phyloP scores from a whole-genome alignment of 2,797 vertebrate species.

The Orientallactaga sibirica region DNA sequence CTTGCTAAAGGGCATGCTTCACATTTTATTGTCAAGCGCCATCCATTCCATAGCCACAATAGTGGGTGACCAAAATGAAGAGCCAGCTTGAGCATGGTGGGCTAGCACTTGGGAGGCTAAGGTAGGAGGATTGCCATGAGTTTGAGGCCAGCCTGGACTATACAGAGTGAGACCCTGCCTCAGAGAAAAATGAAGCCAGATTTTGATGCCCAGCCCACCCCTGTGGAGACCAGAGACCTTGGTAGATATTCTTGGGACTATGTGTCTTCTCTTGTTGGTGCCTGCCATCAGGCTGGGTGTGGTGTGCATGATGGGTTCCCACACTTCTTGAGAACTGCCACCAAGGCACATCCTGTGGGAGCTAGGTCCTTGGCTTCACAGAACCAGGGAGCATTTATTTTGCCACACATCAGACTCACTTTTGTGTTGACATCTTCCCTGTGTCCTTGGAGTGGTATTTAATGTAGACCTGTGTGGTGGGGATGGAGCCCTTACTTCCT shows the following conservation, averaged over 20 bases:
- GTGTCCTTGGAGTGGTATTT: not conserved
- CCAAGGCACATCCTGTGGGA: not conserved
- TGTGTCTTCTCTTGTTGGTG: not conserved
- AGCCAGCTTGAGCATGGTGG: too few relatives aligned
- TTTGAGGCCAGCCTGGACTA: too few relatives aligned
- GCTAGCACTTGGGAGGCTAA: too few relatives aligned
- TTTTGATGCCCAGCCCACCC: not conserved
- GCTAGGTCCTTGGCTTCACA: not conserved
- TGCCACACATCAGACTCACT: not conserved
- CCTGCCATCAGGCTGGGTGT: not conserved
- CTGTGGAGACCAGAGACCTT: not conserved
- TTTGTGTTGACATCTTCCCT: not conserved
- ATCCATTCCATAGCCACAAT: not conserved
- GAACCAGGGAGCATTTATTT: not conserved
- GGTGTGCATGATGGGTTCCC: not conserved
- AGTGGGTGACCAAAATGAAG: not conserved
- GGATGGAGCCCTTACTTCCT: not conserved
- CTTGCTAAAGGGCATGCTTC: not conserved
- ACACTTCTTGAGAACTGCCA: not conserved
- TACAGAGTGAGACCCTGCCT: too few relatives aligned
- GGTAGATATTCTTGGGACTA: not conserved
- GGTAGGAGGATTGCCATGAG: too few relatives aligned
- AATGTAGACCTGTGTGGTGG: not conserved
- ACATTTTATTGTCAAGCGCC: not conserved
- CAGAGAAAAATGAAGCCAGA: not conserved